phyloP scores from a whole-genome alignment of 2,888 invertebrate species.

The Anarsia innoxiella region DNA sequence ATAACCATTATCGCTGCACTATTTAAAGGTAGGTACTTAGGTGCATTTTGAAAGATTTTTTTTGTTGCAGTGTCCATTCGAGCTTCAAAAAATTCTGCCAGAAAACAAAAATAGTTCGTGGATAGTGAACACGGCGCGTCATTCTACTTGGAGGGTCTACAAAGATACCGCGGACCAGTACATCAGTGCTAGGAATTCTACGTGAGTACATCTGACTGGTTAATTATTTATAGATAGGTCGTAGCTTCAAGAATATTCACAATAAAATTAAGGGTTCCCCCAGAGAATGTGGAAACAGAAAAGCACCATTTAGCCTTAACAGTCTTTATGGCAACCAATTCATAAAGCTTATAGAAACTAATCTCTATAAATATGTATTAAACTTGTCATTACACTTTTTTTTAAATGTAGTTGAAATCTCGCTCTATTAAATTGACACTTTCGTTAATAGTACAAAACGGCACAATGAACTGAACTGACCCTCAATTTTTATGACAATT shows the following conservation, averaged over 20 bases:
- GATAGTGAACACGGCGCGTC: constrained; percentile 67
- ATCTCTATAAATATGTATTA: too few species aligned
- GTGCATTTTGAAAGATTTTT: not conserved
- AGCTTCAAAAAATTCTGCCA: constrained; percentile 59
- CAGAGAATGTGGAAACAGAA: not conserved
- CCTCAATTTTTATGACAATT: not conserved
- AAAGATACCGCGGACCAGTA: constrained; percentile 60
- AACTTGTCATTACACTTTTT: too few species aligned
- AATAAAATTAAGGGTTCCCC: not conserved
- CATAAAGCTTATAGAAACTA: too few species aligned
- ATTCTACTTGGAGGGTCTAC: constrained; percentile 75
- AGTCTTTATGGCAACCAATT: not conserved
- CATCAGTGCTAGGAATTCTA: constrained; percentile 48
- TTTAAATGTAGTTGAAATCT: not conserved
- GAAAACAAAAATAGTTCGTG: constrained; percentile 46
- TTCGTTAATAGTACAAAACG: not conserved
- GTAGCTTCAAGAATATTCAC: not conserved
- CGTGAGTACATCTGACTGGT: constrained; percentile 36
- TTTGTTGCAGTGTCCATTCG: constrained; percentile 77
- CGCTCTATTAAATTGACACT: not conserved
- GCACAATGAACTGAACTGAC: not conserved
- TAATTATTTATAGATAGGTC: not conserved
- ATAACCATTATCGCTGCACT: not conserved
- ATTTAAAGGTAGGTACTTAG: not conserved
- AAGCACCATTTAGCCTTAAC: not conserved